Evolutionary conservation across 2,113 vertebrate genomes (phyloP), one percentile per base, ranked within the genome.

Genomic region (Gallinago jamesoni): DNA sequence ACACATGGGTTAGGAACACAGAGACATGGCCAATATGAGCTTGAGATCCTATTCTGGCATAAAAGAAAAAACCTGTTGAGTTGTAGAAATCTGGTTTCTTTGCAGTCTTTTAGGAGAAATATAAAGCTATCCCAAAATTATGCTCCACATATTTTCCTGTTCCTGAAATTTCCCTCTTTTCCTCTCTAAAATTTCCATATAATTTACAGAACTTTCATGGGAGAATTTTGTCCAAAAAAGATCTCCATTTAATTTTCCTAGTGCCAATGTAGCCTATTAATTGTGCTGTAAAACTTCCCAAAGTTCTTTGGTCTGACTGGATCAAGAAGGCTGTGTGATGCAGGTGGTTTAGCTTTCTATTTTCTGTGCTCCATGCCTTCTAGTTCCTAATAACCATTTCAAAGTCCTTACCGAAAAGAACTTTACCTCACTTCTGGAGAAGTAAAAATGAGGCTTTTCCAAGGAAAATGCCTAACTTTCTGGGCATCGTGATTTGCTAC

Each of bases 131-230:
- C 15, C 81, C 41, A 78, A 59, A 92, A 70, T 9, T 78, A 52
- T 59, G 3, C 9, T 21, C 24, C 41, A 59, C 3, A 0, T 53
- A 53, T 53, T 86, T 76, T 5, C 1, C 15, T 9, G 1, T 56
- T 70, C 27, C 30, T 87, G n/a, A 90, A 87, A 74, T 50, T 57
- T 81, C 6, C 14, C 4, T 8, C 41, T 75, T 55, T 81, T 47
- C 33, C 9, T 39, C 45, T 69, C 30, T 55, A n/a, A 70, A 57
- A 1, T 72, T 77, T 70, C 13, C 23, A 20, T 12, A 64, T 33
- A 87, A 75, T 8, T 47, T 70, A 30, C 7, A 63, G 31, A 9
- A 35, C 23, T 37, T 39, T 35, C 1, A 23, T 28, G 73, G 7
- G 24, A 69, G 74, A 90, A 80, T 31, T 1, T 7, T 31, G 14